phyloP scores from a whole-genome alignment of 2,888 invertebrate species.

The Electrophaes corylata region DNA sequence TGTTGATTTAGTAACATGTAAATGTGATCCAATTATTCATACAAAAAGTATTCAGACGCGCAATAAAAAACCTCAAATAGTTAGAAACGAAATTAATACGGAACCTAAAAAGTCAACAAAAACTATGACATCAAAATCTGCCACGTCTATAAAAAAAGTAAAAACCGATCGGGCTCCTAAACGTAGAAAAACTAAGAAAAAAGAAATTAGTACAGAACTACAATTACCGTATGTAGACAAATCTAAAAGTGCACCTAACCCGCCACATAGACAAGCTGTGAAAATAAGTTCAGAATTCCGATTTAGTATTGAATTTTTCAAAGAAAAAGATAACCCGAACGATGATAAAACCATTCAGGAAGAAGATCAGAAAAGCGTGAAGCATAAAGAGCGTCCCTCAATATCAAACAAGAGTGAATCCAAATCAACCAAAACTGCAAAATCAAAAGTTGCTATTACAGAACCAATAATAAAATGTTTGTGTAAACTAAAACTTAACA shows the following conservation, averaged over 20 bases:
- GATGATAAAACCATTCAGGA: not conserved
- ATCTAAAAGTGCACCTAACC: conserved; percentile 17
- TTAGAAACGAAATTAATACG: conserved; percentile 26
- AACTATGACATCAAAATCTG: conserved; percentile 27
- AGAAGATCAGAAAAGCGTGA: conserved; percentile 3
- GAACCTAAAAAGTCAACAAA: conserved; percentile 19
- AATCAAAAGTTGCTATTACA: not conserved
- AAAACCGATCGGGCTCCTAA: not conserved
- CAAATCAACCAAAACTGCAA: conserved; percentile 2
- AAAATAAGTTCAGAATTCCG: conserved; percentile 46
- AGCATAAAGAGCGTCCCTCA: too few species aligned
- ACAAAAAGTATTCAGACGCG: conserved; percentile 29
- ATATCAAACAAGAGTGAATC: conserved; percentile 1
- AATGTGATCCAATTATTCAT: conserved; percentile 49
- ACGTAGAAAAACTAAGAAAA: conserved; percentile 13
- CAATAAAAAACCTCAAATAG: conserved; percentile 8
- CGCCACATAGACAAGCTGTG: conserved; percentile 36
- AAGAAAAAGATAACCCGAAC: conserved; percentile 27
- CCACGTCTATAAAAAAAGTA: conserved; percentile 1
- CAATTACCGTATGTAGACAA: conserved; percentile 5
- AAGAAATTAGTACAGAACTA: not conserved
- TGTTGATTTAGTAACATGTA: too few species aligned
- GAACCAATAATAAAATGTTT: conserved; percentile 22
- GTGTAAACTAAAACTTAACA: conserved; percentile 21
- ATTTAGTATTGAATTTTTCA: conserved; percentile 48